phyloP scores from a whole-genome alignment of 2,888 invertebrate genomes.

The Drosophila vallismaia region DNA sequence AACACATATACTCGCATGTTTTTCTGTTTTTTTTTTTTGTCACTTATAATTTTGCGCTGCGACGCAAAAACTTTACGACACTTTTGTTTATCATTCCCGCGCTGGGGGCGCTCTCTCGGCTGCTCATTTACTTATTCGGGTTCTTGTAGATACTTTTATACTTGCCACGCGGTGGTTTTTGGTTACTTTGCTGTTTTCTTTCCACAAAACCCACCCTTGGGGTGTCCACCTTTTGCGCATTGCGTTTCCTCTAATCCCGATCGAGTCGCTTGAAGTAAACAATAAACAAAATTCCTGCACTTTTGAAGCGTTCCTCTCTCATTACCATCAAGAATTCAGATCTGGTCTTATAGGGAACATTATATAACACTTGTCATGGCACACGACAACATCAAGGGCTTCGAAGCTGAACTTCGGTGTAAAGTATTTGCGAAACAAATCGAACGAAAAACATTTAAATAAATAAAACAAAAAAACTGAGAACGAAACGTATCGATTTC shows the following conservation, averaged over 20 bases:
- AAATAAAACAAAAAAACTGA: constrained; percentile 11
- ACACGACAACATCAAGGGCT: constrained; percentile 60
- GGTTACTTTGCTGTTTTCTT: constrained; percentile 31
- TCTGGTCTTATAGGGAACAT: neutral
- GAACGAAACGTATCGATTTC: constrained; percentile 68
- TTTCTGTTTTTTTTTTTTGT: constrained; percentile 26
- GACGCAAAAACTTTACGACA: constrained; percentile 80
- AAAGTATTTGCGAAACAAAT: constrained; percentile 61
- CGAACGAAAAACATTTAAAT: constrained; percentile 14
- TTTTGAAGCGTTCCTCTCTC: neutral
- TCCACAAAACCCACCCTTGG: constrained; percentile 6
- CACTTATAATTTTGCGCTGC: constrained; percentile 56
- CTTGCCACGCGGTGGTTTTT: constrained; percentile 52
- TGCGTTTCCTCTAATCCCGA: constrained; percentile 52
- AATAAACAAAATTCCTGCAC: constrained; percentile 28
- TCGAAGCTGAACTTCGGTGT: constrained; percentile 3
- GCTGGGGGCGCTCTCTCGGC: constrained; percentile 12
- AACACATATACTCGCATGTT: constrained; percentile 9
- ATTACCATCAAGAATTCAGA: neutral
- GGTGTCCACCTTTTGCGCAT: constrained; percentile 72
- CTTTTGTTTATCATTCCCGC: constrained; percentile 42
- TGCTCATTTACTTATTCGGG: constrained; percentile 20
- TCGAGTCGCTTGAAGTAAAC: constrained; percentile 22
- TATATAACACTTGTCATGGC: constrained; percentile 3
- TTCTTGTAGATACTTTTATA: constrained; percentile 70